Evolutionary conservation across 1,140 invertebrate species (phyloP).

Genomic region (Nebria ingens): DNA sequence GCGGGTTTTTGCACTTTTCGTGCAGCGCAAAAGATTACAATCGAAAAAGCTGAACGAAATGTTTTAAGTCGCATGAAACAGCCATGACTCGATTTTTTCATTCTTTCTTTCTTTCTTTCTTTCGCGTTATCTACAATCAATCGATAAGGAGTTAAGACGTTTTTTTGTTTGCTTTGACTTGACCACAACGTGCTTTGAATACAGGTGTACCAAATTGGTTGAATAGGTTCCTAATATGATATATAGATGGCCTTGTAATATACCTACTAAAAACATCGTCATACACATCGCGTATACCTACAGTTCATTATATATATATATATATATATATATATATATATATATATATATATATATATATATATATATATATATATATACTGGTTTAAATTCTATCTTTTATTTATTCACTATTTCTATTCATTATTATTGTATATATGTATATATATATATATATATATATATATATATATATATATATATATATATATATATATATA

Average conservation of each 20-base stretch:
- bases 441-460: too few relatives aligned
- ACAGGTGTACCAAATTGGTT: not conserved
- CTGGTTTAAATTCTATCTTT: not conserved
- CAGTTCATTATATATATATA: not conserved
- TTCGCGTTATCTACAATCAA: not conserved
- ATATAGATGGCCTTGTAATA: not conserved
- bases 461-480: too few relatives aligned
- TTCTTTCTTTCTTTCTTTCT: not conserved
- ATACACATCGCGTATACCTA: too few relatives aligned
- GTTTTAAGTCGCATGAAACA: not conserved
- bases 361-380: not conserved
- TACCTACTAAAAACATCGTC: not conserved
- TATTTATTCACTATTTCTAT: not conserved
- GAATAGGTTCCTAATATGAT: not conserved
- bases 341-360: not conserved
- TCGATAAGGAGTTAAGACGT: not conserved
- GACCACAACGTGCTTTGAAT: not conserved
- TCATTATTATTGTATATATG: too few relatives aligned
- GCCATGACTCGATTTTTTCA: not conserved
- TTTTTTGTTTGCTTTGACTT: not conserved
- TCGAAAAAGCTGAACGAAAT: not conserved
- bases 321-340: not conserved
- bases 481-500: too few relatives aligned
- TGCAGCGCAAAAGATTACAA: not conserved
- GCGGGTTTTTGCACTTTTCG: conserved; percentile 6